A percentile compares a stretch with the other conserved stretches of the same genome.
phyloP scores from a whole-genome alignment of 2,113 vertebrate genomes.

The rat (Rattus norvegicus) region GRCr8 NC_086036.1:42048501-42049000 shows the following conservation, averaged over 20 bases:
- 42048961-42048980: neutral
- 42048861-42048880: neutral
- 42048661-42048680: neutral
- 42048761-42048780: neutral
- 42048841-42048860: constrained; percentile 1
- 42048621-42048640: neutral
- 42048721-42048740: neutral
- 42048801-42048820: neutral
- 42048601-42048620: neutral
- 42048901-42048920: constrained; percentile 9
- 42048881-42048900: neutral
- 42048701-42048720: neutral
- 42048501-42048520: neutral
- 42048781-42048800: neutral
- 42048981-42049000: neutral
- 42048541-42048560: neutral
- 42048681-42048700: neutral
- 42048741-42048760: neutral
- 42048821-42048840: neutral
- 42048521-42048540: neutral
- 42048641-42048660: neutral
- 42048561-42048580: neutral
- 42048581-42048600: neutral
- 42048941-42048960: neutral
- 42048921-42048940: neutral